Evolutionary conservation across 2,797 vertebrate species (phyloP), one percentile per base, ranked within the genome.

Genomic region (Tachyglossus aculeatus): DNA sequence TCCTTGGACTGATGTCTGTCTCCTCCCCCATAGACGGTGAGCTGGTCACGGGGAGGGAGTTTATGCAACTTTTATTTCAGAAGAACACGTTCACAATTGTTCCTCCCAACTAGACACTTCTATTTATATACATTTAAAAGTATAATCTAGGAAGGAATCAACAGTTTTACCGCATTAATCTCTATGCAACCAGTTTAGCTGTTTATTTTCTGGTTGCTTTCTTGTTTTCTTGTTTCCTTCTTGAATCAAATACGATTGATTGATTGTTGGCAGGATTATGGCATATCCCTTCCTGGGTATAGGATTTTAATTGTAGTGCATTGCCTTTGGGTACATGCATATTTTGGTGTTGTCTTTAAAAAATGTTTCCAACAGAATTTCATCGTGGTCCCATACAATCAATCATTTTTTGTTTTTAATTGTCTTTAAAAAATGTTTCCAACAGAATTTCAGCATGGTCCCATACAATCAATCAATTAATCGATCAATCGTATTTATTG

Each of bases 241-340:
- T n/a, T n/a, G n/a, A n/a, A n/a, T n/a, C n/a, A n/a, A n/a, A n/a
- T n/a, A n/a, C n/a, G n/a, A n/a, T n/a, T n/a, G n/a, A n/a, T n/a
- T n/a, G n/a, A n/a, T n/a, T n/a, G 50, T 65, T 31, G 48, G 33
- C 62, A 59, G 22, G 19, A 36, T 40, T 9, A 44, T 27, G 52
- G 19, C 24, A 22, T 47, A 29, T 2, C 15, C 48, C 33, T 7
- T 16, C 15, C 37, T 62, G 21, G 36, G 19, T 5, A 48, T 3
- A 24, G 64, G 34, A 39, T 19, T 45, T 60, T 59, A 71, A 79
- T 70, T 62, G 54, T 39, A 70, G 29, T 57, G 67, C 37, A 79
- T 70, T 73, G 32, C 52, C 36, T 65, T 51, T 34, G 47, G 37
- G n/a, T 34, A 32, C 67, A n/a, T 52, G 33, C n/a, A 43, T 51